These are phyloP conservation scores for Cydia splendana DNA, from an alignment of 1,140 invertebrate genomes.

Conservation along the genomic window DNA sequence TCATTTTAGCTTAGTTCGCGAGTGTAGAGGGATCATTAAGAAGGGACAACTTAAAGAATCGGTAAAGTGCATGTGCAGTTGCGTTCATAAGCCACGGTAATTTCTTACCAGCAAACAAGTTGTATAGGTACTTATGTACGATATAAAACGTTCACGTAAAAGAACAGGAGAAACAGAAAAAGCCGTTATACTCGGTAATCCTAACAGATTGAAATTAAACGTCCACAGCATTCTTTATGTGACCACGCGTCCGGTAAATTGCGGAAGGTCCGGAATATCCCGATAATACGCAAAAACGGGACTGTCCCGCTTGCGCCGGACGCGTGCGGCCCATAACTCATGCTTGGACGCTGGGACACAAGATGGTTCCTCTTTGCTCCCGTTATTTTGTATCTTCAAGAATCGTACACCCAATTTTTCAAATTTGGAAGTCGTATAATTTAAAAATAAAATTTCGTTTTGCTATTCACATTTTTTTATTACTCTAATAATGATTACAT, in stretches of 20 bases:
- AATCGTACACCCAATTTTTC: too few relatives aligned
- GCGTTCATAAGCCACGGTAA: too few relatives aligned
- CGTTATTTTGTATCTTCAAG: not conserved
- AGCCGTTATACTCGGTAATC: not conserved
- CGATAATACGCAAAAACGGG: conserved; percentile 16
- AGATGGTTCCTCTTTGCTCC: not conserved
- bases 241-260: not conserved
- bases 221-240: conserved; percentile 1
- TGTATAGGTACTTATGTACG: not conserved
- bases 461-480: too few relatives aligned
- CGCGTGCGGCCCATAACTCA: conserved; percentile 7
- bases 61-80: too few relatives aligned
- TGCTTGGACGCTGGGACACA: not conserved
- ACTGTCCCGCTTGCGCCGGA: conserved; percentile 5
- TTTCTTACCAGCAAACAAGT: not conserved
- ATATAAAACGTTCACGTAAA: not conserved
- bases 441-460: too few relatives aligned
- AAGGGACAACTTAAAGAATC: too few relatives aligned
- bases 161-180: not conserved
- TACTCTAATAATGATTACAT: too few relatives aligned
- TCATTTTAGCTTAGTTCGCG: too few relatives aligned
- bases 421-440: too few relatives aligned
- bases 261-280: conserved; percentile 9
- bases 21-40: too few relatives aligned
- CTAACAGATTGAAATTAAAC: conserved; percentile 8